Base-by-base conservation (phyloP, 2,888 invertebrate genomes). In the Leptinotarsa juncta region DNA sequence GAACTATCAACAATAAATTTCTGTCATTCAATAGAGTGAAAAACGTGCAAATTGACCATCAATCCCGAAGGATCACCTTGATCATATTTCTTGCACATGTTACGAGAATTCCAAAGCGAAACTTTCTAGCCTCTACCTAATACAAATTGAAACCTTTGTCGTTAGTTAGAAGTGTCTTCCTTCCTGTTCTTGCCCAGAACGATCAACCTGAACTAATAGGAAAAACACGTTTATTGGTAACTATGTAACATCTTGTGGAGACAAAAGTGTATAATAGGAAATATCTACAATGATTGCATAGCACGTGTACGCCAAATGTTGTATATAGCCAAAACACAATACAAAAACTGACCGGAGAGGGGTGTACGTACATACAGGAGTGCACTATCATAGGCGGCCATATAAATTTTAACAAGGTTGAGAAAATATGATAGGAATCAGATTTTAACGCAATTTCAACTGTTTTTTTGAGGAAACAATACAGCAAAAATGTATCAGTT, bases 281-380 rank as follows among this genome's bases (percentile, higher is more conserved):
- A 78, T 75, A 79, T 78, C 74, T 73, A 78, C 78, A 79, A 80
- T 80, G 76, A 78, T 76, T 68, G 60, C 72, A 75, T 75, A 75
- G 81, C 82, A 82, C 81, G 82, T 82, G 82, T 81, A 80, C 80
- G 80, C 82, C 82, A 82, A 82, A 82, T 82, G 82, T 81, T 81
- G 74, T 77, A 70, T 75, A 73, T 70, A 74, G 77, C 72, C 77
- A 77, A 80, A 77, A 78, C 74, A 80, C 77, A 80, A 82, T 81
- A 80, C 79, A 82, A 82, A 81, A 82, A 81, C 77, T 79, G 77
- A 71, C 75, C 78, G 73, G 76, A 78, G 78, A 79, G 79, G 73
- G 72, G 74, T 70, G 67, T 74, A 57, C 42, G 23, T 68, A 57
- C 42, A 69, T 68, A 48, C 53, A 73, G 67, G n/a, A 65, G 23